Percentiles rank a stretch among this genome's conserved stretches.
Evolutionary conservation across 35 echinoderm and acorn worm genomes (phyloP).

Genomic region (Apostichopus parvimensis): DNA sequence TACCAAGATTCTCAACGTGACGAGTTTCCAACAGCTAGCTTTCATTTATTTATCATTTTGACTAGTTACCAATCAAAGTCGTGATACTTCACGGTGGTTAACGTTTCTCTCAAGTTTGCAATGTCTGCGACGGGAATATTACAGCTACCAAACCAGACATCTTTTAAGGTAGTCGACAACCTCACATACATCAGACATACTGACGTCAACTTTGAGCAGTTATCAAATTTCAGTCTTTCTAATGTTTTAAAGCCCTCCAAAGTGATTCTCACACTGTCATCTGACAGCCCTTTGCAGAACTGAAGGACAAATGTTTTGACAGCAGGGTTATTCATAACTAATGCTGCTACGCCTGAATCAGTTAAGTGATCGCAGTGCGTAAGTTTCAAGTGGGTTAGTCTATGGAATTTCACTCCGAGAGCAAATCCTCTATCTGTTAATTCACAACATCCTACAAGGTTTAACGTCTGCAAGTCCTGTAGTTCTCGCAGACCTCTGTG

Average conservation of each 20-base stretch:
- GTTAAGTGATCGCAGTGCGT: slow-evolving; percentile 14
- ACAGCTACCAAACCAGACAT: slow-evolving; percentile 19
- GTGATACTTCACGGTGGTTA: background rate
- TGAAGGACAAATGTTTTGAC: background rate
- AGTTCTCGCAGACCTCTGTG: slow-evolving; percentile 7
- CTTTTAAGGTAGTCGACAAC: background rate
- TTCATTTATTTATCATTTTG: too few species aligned
- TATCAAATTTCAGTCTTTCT: slow-evolving; percentile 13
- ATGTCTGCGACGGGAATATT: background rate
- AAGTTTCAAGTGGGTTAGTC: background rate
- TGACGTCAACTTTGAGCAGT: background rate
- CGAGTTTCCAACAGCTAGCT: too few species aligned
- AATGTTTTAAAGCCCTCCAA: background rate
- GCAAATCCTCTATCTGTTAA: background rate
- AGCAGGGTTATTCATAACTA: background rate
- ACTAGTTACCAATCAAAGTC: slow-evolving; percentile 9
- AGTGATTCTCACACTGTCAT: background rate
- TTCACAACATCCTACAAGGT: slow-evolving; percentile 19
- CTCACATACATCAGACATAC: background rate
- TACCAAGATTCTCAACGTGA: too few species aligned
- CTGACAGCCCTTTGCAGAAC: background rate
- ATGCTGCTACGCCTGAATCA: background rate
- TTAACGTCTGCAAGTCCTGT: background rate
- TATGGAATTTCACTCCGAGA: background rate
- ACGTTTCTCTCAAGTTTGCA: background rate